Evolutionary conservation across 2,888 invertebrate species (phyloP), one percentile per base, ranked within the genome.

Genomic region (Leucophenga montana): DNA sequence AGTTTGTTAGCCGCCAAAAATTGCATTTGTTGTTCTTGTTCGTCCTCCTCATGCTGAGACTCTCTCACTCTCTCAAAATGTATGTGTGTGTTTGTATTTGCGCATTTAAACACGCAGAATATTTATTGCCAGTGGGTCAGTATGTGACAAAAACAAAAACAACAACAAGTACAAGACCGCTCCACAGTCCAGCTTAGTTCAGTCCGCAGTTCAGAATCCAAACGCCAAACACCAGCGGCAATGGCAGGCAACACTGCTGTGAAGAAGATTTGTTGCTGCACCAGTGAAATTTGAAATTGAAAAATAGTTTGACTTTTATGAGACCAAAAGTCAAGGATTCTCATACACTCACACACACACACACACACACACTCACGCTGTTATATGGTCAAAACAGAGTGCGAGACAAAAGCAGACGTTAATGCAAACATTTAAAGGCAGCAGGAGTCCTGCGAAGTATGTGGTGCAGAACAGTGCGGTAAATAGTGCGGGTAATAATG

Each of bases 281-380:
- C 80, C 73, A 74, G 67, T 73, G 78, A 84, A 83, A 83, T 82
- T 82, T 82, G 82, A 84, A 82, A 82, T 82, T 82, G 81, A 82
- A 83, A 84, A 82, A 82, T 82, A 82, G 66, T 54, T 50, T 27
- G 54, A 50, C 66, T 53, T 66, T 50, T 66, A 66, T 66, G 54
- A 66, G 53, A 66, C 54, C 50, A 66, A 50, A 54, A 66, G 66
- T 50, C 67, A 67, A 56, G 57, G 57, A 57, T 67, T 56, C 20
- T 6, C 46, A 44, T 22, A 48, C 16, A 65, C 48, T 50, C 44
- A 64, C n/a, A 64, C 18, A 64, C 62, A 27, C 48, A n/a, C 50
- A 14, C 48, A 27, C 50, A 0, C 3, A 65, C 31, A 65, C 9
- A 65, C 50, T 16, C 48, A n/a, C 11, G 48, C 65, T 11, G 39